Conservation (phyloP, 2,888 invertebrate species). For the Xylocampa areola region DNA sequence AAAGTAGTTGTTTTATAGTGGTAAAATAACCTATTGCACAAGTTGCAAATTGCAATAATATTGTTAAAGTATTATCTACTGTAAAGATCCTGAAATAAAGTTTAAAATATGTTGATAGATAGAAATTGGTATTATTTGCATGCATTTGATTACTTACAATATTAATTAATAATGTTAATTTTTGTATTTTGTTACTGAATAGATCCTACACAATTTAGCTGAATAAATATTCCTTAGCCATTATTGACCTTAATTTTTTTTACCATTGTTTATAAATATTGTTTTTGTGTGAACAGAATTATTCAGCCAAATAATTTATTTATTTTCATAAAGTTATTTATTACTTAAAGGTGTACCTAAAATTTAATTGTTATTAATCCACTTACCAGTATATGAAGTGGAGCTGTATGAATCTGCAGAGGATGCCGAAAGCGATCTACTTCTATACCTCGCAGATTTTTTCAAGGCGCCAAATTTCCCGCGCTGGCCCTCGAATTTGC, state of each 20-base stretch:
- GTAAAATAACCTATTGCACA: too few species aligned
- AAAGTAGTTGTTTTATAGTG: too few species aligned
- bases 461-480: slow-evolving; percentile 94
- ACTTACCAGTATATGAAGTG: slow-evolving; percentile 91
- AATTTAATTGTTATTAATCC: neutral
- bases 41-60: too few species aligned
- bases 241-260: slow-evolving; percentile 4
- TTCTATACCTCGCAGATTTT: slow-evolving; percentile 96
- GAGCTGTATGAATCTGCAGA: slow-evolving; percentile 99
- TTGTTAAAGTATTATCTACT: too few species aligned
- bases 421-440: slow-evolving; percentile 97
- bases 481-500: slow-evolving; percentile 83
- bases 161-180: too few species aligned
- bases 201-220: slow-evolving; percentile 7
- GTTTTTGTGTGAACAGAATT: neutral
- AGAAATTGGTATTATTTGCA: too few species aligned
- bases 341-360: neutral
- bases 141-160: too few species aligned
- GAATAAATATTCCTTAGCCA: slow-evolving; percentile 23
- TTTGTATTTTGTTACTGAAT: neutral
- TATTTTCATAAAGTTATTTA: neutral
- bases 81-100: too few species aligned
- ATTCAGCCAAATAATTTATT: neutral
- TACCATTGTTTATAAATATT: slow-evolving; percentile 48
- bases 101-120: too few species aligned